Base-by-base conservation (phyloP, 2,797 vertebrate species). In the Cuculus canorus region DNA sequence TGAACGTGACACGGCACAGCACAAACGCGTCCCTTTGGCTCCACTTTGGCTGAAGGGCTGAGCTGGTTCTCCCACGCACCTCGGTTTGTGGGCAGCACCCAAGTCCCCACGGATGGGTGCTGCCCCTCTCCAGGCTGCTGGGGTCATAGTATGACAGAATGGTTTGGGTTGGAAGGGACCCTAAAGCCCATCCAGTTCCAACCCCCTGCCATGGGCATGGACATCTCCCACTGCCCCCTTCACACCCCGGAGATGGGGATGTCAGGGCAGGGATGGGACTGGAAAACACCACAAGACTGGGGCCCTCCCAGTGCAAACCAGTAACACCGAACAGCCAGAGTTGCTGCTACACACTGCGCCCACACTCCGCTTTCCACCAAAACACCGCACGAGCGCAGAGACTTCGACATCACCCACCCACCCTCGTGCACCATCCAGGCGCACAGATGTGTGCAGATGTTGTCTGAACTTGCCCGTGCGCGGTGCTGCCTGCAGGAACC, bases 321-420 rank as follows among this genome's bases (percentile, higher is more conserved):
- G 72, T n/a, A 69, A 37, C 11, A 2, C 41, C 3, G 30, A 50
- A 25, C 83, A 11, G 0, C 32, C 48, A 71, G 17, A 12, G 11
- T 22, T 1, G 66, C 0, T 0, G n/a, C 19, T 4, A 30, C 70
- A 9, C 0, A 1, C 37, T 0, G 43, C 10, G 45, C 48, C 69
- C 4, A 9, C 41, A 15, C 9, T 22, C 23, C 27, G 27, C 5
- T 1, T 10, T 2, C 7, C 11, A 83, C 43, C 50, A 6, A 14
- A 0, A 17, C 5, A 60, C 28, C 2, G 39, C 61, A 18, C 4
- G 21, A 57, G 35, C 30, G 7, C 17, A 1, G 0, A 19, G 11
- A 35, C 27, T 24, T 0, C 1, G 3, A 4, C 47, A 50, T 13
- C 60, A 14, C 76, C 2, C 64, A 3, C n/a, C 41, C 76, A 18